phyloP scores from a whole-genome alignment of 2,888 invertebrate species.

The Homarus gammarus region DNA sequence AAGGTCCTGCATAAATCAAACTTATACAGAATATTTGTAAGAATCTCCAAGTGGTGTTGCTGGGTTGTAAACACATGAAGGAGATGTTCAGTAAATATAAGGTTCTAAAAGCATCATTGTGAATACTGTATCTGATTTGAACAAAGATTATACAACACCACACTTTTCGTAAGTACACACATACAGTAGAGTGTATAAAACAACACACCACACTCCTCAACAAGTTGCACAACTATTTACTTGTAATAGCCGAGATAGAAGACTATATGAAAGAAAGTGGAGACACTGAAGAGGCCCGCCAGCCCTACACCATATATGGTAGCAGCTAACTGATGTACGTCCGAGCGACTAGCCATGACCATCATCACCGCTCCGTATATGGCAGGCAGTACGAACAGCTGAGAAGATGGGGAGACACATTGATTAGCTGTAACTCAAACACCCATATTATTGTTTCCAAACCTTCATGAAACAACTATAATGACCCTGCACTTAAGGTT shows the following conservation, averaged over 20 bases:
- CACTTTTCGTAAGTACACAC: not conserved
- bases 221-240: constrained; percentile 77
- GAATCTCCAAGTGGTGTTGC: no score
- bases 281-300: constrained; percentile 90
- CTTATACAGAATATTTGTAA: no score
- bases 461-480: no score
- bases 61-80: no score
- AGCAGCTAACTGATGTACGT: constrained; percentile 89
- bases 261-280: constrained; percentile 93
- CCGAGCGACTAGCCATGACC: constrained; percentile 86
- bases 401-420: constrained; percentile 24
- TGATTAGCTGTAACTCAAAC: no score
- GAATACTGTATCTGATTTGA: not conserved
- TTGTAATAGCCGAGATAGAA: constrained; percentile 82
- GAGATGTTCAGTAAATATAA: not conserved
- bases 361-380: constrained; percentile 88
- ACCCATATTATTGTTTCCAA: no score
- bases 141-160: not conserved
- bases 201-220: constrained; percentile 48
- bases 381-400: constrained; percentile 91
- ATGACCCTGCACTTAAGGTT: no score
- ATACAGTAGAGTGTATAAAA: not conserved
- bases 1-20: no score
- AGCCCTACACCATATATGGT: constrained; percentile 92
- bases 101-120: not conserved